Evolutionary conservation across 2,888 invertebrate species (phyloP), one percentile per base, ranked within the genome.

Genomic region (Apoderus coryli): DNA sequence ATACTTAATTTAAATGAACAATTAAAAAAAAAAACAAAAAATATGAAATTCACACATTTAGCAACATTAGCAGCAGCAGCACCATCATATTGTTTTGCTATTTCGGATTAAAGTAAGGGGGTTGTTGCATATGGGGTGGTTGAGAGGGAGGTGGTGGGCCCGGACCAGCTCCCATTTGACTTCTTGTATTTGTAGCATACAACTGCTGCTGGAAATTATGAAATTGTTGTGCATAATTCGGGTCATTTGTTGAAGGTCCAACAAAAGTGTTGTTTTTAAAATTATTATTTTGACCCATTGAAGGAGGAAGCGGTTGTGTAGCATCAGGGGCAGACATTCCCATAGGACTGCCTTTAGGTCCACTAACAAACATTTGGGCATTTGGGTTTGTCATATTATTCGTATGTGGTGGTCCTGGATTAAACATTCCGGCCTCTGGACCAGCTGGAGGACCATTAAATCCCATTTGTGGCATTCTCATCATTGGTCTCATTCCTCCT

Each of bases 201-300:
- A 90, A 62, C 59, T 89, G 89, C 57, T 90, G 90, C 55, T 90
- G 90, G 66, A 90, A 90, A 62, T 89, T 85, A 61, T 89, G 89
- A 64, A 82, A 90, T 67, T 89, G 89, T 59, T 86, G 86, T 50
- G 88, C 89, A 63, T 90, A 90, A 56, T 84, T 85, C 9, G 89
- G 82, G 61, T 90, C 89, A 26, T 79, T 76, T 35, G 86, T 81
- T 14, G 77, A 79, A 5, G 84, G 84, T 14, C 82, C 82, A 33
- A 82, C 77, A 54, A 84, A 88, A 43, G 81, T 80, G 43, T 73
- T 76, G 42, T 73, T 76, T 53, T 80, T 80, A 60, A 79, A 81
- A 40, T 67, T 72, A 44, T 61, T 64, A 37, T 68, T 69, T 27
- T 76, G 76, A 26, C 77, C 77, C 76, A 81, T 78, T 13, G 77